These are phyloP conservation scores for Linepithema humile DNA, from an alignment of 1,140 invertebrate species.

Conservation along the genomic window DNA sequence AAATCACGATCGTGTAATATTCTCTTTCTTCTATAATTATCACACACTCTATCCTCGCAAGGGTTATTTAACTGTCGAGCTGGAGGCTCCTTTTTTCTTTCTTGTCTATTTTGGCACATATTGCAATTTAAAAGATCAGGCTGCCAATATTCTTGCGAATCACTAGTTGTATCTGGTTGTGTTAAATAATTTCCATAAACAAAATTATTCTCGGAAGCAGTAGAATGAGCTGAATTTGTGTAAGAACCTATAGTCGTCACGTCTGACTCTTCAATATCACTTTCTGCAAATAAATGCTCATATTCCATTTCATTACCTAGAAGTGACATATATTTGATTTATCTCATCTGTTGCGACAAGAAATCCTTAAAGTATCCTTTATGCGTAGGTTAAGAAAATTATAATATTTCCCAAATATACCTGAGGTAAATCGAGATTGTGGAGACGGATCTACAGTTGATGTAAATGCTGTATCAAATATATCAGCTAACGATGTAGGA, in stretches of 20 bases:
- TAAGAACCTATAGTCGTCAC: slow-evolving; percentile 74
- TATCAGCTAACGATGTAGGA: slow-evolving; percentile 84
- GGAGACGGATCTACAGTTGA: slow-evolving; percentile 84
- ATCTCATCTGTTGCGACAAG: not conserved
- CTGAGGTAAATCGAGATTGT: slow-evolving; percentile 80
- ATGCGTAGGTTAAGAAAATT: not conserved
- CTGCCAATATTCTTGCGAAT: slow-evolving; percentile 69
- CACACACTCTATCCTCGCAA: slow-evolving; percentile 61
- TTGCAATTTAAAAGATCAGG: slow-evolving; percentile 72
- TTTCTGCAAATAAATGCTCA: slow-evolving; percentile 84
- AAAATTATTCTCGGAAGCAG: slow-evolving; percentile 68
- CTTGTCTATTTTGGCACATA: slow-evolving; percentile 72
- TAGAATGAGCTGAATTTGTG: slow-evolving; percentile 71
- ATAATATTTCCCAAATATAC: slow-evolving; percentile 68
- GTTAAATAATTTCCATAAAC: slow-evolving; percentile 65
- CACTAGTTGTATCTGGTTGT: slow-evolving; percentile 44
- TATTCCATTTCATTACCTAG: slow-evolving; percentile 83
- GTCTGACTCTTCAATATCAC: slow-evolving; percentile 83
- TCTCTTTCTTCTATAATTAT: slow-evolving; percentile 72
- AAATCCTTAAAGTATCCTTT: not conserved
- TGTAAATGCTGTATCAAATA: slow-evolving; percentile 85
- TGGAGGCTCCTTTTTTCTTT: slow-evolving; percentile 63
- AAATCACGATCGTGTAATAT: slow-evolving; percentile 68
- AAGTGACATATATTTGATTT: slow-evolving; percentile 18
- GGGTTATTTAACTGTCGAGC: slow-evolving; percentile 56